Evolutionary conservation across 1,140 invertebrate species (phyloP).

Genomic region (Microplitis demolitor): DNA sequence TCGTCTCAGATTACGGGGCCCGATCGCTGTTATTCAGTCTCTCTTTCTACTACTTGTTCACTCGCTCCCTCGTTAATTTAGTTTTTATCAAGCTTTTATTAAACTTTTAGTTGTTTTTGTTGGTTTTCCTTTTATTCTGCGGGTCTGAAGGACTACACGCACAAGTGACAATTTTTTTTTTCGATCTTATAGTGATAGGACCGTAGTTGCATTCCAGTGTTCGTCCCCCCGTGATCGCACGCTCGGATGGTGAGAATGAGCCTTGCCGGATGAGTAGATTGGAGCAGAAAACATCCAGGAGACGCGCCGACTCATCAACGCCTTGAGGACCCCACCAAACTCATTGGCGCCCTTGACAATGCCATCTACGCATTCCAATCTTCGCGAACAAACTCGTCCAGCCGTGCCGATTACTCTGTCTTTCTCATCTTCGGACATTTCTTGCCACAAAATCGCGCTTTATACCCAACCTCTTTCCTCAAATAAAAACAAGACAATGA

Average conservation of each 20-base stretch:
- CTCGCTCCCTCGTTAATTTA: slow-evolving; percentile 4
- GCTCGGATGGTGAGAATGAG: slow-evolving; percentile 28
- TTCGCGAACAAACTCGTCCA: slow-evolving; percentile 24
- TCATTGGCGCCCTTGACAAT: slow-evolving; percentile 36
- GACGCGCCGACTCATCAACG: slow-evolving; percentile 56
- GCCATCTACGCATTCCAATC: slow-evolving; percentile 37
- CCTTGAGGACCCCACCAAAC: slow-evolving; percentile 38
- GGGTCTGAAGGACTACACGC: slow-evolving; percentile 1
- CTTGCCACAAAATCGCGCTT: not conserved
- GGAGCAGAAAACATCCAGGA: slow-evolving; percentile 53
- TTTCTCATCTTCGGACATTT: not conserved
- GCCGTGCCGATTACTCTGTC: not conserved
- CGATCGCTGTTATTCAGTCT: slow-evolving; percentile 9
- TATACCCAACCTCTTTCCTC: too few species aligned
- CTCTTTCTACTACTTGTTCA: not conserved
- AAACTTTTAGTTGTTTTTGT: not conserved
- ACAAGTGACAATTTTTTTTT: slow-evolving; percentile 36
- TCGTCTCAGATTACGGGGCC: slow-evolving; percentile 12
- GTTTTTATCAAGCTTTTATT: not conserved
- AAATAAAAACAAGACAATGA: too few species aligned
- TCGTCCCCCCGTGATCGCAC: not conserved
- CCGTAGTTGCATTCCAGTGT: slow-evolving; percentile 43
- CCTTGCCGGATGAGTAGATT: slow-evolving; percentile 35
- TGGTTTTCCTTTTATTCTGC: not conserved
- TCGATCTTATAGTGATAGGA: slow-evolving; percentile 41